Evolutionary conservation across 1,140 invertebrate species (phyloP), one percentile per base, ranked within the genome.

Genomic region (Coenobita brevimanus): DNA sequence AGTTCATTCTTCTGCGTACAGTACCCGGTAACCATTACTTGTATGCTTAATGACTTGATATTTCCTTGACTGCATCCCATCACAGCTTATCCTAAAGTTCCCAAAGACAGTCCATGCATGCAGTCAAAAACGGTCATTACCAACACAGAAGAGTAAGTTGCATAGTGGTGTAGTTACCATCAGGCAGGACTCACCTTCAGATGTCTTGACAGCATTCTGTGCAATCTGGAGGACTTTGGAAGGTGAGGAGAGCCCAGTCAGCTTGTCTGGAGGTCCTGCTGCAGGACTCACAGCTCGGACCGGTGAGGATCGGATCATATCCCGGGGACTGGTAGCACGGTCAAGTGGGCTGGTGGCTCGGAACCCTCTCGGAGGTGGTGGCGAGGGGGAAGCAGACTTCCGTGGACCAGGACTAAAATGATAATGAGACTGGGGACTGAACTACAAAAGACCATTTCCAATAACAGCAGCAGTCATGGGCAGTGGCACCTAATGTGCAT

Each of bases 201-300:
- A 82, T 38, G 27, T 90, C 54, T 89, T 89, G 76, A 79, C 79
- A 46, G 85, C 64, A 46, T 82, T 89, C 79, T 90, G 88, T 57
- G 89, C 79, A 79, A 88, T 82, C 69, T 87, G 87, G 4, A 89
- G 80, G 27, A 90, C 89, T 76, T 89, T 89, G 36, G 89, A 64
- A 36, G 89, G 89, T 17, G 89, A 85, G n/a, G 89, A 89, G 27
- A 90, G 60, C 3, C 79, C 67, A 10, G 88, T 85, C 24, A 89
- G 67, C 30, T 82, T 62, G 21, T 82, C 83, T 21, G 87, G 79
- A 2, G 79, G 79, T 17, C 10, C 73, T 10, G 41, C 76, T 15
- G 80, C 38, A 62, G 82, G 75, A 46, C 88, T 84, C 54, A 54
- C 54, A 8, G 82, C 67, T 3, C 79, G 79, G 13, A 50, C 21